Base-by-base conservation (phyloP, 2,888 invertebrate species). In the Patella depressa region DNA sequence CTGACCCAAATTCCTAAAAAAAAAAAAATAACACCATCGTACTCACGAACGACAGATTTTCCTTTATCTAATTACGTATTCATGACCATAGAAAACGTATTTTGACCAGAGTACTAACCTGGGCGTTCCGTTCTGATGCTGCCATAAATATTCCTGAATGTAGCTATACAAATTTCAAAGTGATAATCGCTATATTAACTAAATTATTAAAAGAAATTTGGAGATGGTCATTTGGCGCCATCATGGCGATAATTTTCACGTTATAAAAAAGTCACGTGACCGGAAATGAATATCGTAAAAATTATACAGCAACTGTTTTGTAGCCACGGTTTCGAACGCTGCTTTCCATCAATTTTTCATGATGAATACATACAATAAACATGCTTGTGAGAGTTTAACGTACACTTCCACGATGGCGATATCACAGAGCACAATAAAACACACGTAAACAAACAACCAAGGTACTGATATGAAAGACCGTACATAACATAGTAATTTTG, bases 151-250 rank as follows among this genome's bases (percentile, higher is more conserved):
- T 65, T 19, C 24, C 19, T 11, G 65, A 24, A 65, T 65, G 19
- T 14, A 65, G 11, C 5, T 19, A 19, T 24, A 65, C 65, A 24
- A 65, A 65, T 24, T 65, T 24, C 65, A 65, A 65, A 11, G 14
- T 19, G 14, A 12, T 24, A 65, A 3, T 24, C 65, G 14, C 65
- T 11, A 12, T 12, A n/a, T 11, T 9, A 65, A 65, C 19, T 24
- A 3, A 19, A 65, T 19, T 65, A 24, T 65, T 11, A 24, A 24
- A 65, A 65, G 24, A 24, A 24, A 70, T 53, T 54, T 76, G 53
- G 76, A 72, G n/a, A 57, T 69, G 77, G 29, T 81, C 77, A 76
- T 80, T 84, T 84, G 84, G 84, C 83, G 84, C 85, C 85, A 85
- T 84, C 83, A 84, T 85, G 85, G 85, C 82, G 82, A 83, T 82